Evolutionary conservation across 92 coral and sea anemone species (phyloP), one percentile per base, ranked within the genome.

Genomic region (Porites lobata): DNA sequence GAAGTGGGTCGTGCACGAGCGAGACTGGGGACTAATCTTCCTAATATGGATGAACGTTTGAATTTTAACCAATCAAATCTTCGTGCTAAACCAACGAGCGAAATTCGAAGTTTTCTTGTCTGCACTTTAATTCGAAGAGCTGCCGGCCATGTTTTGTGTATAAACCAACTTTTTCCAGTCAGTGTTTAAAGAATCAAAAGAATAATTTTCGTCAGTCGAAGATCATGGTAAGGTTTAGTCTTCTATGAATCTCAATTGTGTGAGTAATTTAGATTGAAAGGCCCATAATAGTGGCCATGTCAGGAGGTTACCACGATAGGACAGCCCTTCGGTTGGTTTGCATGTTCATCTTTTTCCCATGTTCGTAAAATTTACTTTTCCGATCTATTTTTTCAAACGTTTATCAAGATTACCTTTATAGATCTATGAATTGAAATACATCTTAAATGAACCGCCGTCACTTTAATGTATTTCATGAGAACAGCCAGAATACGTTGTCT

Each of bases 61-160:
- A 71, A 83, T 58, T 72, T 83, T n/a, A 1, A 58, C 95, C 95
- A 92, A 92, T 90, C 89, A 89, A 58, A 64, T 73, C 15, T n/a
- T 19, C 77, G 78, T 52, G 43, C 22, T 8, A 43, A 29, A 69
- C 86, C 63, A 92, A 90, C 93, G 95, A 61, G 69, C 95, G 93
- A 90, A 76, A 85, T 92, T 92, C 91, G 93, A 92, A 92, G 75
- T 83, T 81, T 14, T n/a, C 17, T 73, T 65, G 64, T 82, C 82
- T 72, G 76, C 59, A 78, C 76, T 84, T 80, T 78, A 81, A 86
- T 83, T 85, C 81, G 93, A 86, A 91, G 94, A 63, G 82, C 80
- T 38, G 47, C 47, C 47, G 47, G 93, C 88, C 79, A 69, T 81
- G 85, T 69, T 81, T 54, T 15, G 29, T 63, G 24, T 51, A 64